Conservation (phyloP, 2,888 invertebrate species). For the Lacanobia wlatinum region DNA sequence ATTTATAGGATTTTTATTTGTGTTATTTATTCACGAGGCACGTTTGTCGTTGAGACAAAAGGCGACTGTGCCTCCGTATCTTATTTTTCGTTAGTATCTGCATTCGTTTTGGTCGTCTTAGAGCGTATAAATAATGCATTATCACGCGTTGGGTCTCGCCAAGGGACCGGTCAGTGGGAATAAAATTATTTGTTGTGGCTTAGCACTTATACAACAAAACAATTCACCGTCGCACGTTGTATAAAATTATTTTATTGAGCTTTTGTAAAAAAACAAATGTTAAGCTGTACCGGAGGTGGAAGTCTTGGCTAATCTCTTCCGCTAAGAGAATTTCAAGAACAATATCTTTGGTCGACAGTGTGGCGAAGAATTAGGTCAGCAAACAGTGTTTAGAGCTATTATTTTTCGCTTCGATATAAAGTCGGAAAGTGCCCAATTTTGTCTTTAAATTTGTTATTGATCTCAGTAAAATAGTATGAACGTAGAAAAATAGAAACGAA, state of each 20-base stretch:
- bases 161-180: conserved; percentile 76
- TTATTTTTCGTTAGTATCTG: conserved; percentile 88
- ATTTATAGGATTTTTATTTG: conserved; percentile 90
- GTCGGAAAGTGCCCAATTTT: background rate
- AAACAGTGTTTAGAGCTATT: background rate
- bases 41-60: conserved; percentile 86
- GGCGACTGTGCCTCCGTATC: conserved; percentile 78
- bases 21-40: conserved; percentile 88
- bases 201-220: conserved; percentile 77
- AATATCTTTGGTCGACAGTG: conserved; percentile 2
- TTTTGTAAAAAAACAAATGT: conserved; percentile 47
- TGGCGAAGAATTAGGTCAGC: conserved; percentile 23
- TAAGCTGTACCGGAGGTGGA: conserved; percentile 21
- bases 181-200: conserved; percentile 83
- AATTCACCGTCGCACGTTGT: conserved; percentile 63
- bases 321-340: conserved; percentile 10
- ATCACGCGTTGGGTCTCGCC: conserved; percentile 85
- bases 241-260: conserved; percentile 60
- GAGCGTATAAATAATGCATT: conserved; percentile 90
- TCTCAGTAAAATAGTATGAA: too few species aligned
- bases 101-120: conserved; percentile 89
- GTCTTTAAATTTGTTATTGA: background rate
- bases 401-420: background rate
- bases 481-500: background rate
- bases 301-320: conserved; percentile 28